Base-by-base conservation (phyloP, 2,888 invertebrate genomes). In the Mesodorylaimus sp. region DNA sequence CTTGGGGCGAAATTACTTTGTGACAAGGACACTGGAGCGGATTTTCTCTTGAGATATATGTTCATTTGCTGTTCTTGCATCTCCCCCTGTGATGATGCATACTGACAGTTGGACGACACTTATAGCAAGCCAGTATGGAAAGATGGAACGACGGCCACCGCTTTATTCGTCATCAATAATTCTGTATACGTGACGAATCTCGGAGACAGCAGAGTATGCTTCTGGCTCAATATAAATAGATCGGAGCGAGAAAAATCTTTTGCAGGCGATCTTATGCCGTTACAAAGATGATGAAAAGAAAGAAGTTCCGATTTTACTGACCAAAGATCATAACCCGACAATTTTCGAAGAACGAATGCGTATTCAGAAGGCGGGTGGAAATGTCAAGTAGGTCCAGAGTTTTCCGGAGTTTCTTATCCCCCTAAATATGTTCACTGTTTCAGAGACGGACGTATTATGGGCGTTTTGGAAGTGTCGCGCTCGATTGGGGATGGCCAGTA, bases 401-500 rank as follows among this genome's bases (percentile, higher is more conserved):
- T 19, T 7, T 39, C 21, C 21, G 7, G 13, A n/a, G 13, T 21
- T 39, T 39, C 41, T 7, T 16, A 7, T 39, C n/a, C n/a, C n/a
- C n/a, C n/a, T n/a, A n/a, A n/a, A n/a, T n/a, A n/a, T 26, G 10
- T 25, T 28, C 24, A 37, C 32, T 21, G 10, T 55, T 58, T 16
- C 44, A 67, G 66, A 54, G 66, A 68, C 53, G 68, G 68, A 3
- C 58, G 68, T 38, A 59, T 68, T 2, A 59, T 66, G 55, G 68
- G 68, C 27, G 55, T 64, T 1, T 58, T 74, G 47, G 74, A 74
- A 59, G 72, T 74, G 29, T 72, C 73, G 1, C 61, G 73, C 21
- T 72, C 73, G 2, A 66, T 74, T 32, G 74, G 74, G 10, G 74
- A 74, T 58, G 71, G 72, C 1, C 70, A 68, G 38, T 72, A 69